Evolutionary conservation across 2,888 invertebrate genomes (phyloP), one percentile per base, ranked within the genome.

Genomic region (Psococerastis gibbosa): DNA sequence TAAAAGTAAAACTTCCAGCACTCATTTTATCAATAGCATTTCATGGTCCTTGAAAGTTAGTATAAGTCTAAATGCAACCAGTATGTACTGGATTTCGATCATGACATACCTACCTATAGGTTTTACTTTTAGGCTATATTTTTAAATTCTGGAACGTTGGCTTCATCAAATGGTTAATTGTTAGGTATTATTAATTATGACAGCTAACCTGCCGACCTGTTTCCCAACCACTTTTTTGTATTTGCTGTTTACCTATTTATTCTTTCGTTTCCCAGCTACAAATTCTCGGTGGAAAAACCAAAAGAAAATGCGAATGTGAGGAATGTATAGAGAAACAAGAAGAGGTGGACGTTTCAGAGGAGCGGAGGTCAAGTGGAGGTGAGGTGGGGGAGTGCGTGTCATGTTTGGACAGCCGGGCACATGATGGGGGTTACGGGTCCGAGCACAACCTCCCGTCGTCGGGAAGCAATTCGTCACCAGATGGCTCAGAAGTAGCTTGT

Each of bases 401-500:
- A 27, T 46, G 44, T 45, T 47, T 22, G 22, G 48, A 43, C 41
- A 45, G 35, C 43, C 46, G 41, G 45, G 77, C 77, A 33, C 78
- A 78, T 58, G 89, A 89, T 63, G 84, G 81, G 55, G 88, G 88
- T 32, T 89, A 88, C 60, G 84, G 83, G 16, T 88, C 88, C 9
- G 88, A 84, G 48, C 77, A 78, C 51, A 80, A 80, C 55, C 77
- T 77, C 45, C 69, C 73, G 46, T 73, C 77, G 42, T 82, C 82
- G 17, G 85, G 85, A 51, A 67, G 79, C 47, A 75, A 78, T 52
- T 85, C 83, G 57, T 84, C 87, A 3, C 83, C 87, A 0, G 89
- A 88, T 56, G 87, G 88, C 22, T 88, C 88, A 0, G 89, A 88
- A 57, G 75, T 88, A 43, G 85, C 84, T 1, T 91, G 87, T 61